Evolutionary conservation across 2,888 invertebrate genomes (phyloP).

Genomic region (Chelonus formosanus): DNA sequence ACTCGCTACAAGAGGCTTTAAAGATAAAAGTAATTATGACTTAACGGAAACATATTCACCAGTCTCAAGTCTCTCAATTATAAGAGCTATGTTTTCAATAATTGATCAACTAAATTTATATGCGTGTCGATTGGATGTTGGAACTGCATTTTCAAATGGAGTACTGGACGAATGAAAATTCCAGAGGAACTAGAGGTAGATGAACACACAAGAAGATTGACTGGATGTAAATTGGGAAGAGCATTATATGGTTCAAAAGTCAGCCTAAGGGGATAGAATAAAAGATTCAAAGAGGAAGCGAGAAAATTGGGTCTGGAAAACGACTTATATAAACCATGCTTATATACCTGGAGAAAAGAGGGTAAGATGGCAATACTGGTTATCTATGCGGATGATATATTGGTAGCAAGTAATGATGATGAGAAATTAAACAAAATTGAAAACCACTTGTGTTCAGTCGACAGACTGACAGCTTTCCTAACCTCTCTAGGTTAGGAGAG

Average conservation of each 20-base stretch:
- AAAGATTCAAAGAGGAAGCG: conserved; percentile 37
- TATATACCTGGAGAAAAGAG: conserved; percentile 42
- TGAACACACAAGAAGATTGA: conserved; percentile 10
- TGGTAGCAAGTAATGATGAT: conserved; percentile 41
- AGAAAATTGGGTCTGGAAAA: conserved; percentile 37
- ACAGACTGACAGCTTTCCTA: no score
- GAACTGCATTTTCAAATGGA: conserved; percentile 45
- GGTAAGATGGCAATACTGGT: conserved; percentile 36
- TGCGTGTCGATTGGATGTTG: conserved; percentile 33
- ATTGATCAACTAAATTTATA: conserved; percentile 32
- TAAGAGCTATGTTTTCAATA: conserved; percentile 33
- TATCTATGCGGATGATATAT: conserved; percentile 43
- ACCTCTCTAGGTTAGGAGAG: no score
- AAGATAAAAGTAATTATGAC: conserved; percentile 35
- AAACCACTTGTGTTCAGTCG: no score
- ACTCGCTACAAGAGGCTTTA: conserved; percentile 39
- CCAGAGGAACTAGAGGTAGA: conserved; percentile 20
- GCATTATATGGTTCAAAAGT: conserved; percentile 33
- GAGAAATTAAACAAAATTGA: conserved; percentile 37
- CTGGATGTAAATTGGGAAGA: conserved; percentile 34
- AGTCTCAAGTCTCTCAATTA: conserved; percentile 7
- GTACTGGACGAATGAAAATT: conserved; percentile 36
- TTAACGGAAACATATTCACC: conserved; percentile 36
- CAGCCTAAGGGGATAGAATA: conserved; percentile 37
- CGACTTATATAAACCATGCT: conserved; percentile 39